These are phyloP conservation scores for Tychaedon coryphoeus DNA, from an alignment of 2,113 vertebrate genomes.

Conservation along the genomic window DNA sequence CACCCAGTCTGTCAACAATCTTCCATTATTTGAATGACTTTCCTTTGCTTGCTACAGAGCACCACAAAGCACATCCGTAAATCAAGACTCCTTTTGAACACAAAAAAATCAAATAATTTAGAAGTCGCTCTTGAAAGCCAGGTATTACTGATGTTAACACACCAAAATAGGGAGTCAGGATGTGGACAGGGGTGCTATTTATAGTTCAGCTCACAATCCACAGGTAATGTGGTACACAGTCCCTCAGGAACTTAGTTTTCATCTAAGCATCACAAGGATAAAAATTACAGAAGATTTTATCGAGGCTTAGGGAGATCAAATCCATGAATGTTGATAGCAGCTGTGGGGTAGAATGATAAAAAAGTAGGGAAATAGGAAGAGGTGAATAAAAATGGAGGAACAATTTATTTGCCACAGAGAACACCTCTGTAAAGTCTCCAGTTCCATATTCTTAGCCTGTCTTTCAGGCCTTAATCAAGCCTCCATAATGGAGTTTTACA, in stretches of 20 bases:
- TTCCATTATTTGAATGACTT: neutral
- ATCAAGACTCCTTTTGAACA: neutral
- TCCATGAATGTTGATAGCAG: neutral
- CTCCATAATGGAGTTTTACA: neutral
- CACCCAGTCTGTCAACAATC: neutral
- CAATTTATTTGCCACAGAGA: neutral
- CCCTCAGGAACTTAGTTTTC: neutral
- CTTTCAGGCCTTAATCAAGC: neutral
- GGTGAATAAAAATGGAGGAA: neutral
- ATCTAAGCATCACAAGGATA: neutral
- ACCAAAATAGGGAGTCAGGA: neutral
- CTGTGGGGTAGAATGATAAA: neutral
- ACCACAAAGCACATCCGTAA: neutral
- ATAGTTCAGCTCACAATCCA: neutral
- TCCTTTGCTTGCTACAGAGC: neutral
- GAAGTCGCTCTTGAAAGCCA: neutral
- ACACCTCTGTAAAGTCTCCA: neutral
- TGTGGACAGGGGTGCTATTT: rapidly evolving
- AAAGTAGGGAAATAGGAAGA: neutral
- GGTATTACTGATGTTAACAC: neutral
- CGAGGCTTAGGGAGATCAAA: neutral
- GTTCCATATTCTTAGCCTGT: neutral
- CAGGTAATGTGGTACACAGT: neutral
- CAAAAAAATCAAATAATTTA: neutral
- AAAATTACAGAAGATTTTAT: neutral